Conservation (phyloP, 2,888 invertebrate genomes). For the Phorcus lineatus region DNA sequence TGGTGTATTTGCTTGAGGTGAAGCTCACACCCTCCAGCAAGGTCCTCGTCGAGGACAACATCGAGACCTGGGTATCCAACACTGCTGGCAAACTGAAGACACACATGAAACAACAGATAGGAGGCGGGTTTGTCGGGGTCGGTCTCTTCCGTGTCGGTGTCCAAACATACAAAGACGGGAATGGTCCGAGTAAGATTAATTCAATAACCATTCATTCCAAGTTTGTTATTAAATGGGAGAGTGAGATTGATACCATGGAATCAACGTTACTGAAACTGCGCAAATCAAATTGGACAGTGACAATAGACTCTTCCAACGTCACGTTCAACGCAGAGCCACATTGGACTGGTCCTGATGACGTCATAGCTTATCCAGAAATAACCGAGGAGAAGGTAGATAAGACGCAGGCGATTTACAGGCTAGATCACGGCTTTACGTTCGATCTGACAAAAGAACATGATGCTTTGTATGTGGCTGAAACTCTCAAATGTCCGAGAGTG, state of each 20-base stretch:
- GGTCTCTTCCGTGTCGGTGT: background rate
- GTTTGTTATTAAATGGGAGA: background rate
- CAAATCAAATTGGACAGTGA: background rate
- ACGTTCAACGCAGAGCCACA: background rate
- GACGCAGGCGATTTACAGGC: background rate
- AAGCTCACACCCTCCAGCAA: background rate
- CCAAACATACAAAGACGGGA: background rate
- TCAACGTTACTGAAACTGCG: background rate
- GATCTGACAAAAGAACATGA: background rate
- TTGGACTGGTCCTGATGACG: background rate
- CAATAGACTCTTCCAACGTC: background rate
- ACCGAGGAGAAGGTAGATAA: background rate
- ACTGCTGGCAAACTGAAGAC: background rate
- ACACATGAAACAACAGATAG: background rate
- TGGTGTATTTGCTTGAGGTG: background rate
- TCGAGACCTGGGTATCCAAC: background rate
- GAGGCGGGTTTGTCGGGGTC: background rate
- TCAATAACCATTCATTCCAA: background rate
- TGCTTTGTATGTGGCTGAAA: background rate
- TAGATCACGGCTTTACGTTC: background rate
- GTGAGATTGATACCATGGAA: background rate
- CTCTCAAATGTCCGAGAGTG: slow-evolving; percentile 8
- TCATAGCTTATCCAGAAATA: background rate
- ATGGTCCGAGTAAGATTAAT: background rate
- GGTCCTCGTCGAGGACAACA: background rate